Evolutionary conservation across 1,140 invertebrate species (phyloP).

Genomic region (Neodiprion pinetum): DNA sequence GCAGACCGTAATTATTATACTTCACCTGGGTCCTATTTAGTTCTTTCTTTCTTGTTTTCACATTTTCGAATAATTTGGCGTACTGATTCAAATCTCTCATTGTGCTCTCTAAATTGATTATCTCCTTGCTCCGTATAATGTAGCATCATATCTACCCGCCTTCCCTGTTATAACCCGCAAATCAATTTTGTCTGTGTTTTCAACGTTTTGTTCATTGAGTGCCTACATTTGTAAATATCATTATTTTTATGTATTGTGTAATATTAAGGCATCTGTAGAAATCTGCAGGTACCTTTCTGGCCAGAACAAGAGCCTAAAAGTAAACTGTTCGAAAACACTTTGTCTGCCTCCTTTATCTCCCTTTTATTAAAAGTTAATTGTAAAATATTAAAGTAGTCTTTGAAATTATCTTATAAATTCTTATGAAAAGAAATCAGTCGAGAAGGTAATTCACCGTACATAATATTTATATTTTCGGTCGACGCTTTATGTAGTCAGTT

Average conservation of each 20-base stretch:
- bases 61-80: not conserved
- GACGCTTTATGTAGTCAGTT: no score
- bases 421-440: no score
- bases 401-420: no score
- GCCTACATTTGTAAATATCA: constrained; percentile 18
- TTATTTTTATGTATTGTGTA: constrained; percentile 18
- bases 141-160: not conserved
- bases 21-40: not conserved
- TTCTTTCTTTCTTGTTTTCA: not conserved
- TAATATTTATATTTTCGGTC: no score
- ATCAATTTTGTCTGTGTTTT: constrained; percentile 11
- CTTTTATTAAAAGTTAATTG: no score
- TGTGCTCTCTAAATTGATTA: constrained; percentile 11
- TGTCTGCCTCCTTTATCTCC: not conserved
- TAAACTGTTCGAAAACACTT: constrained; percentile 11
- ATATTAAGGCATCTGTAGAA: not conserved
- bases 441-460: no score
- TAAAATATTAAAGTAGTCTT: no score
- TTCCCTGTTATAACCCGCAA: not conserved
- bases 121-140: not conserved
- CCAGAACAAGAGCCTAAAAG: constrained; percentile 12
- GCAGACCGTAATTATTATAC: not conserved
- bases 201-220: constrained; percentile 16
- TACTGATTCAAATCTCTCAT: not conserved
- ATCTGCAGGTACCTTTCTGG: not conserved